Conservation (phyloP, 1,140 invertebrate genomes). For the Microplitis demolitor region DNA sequence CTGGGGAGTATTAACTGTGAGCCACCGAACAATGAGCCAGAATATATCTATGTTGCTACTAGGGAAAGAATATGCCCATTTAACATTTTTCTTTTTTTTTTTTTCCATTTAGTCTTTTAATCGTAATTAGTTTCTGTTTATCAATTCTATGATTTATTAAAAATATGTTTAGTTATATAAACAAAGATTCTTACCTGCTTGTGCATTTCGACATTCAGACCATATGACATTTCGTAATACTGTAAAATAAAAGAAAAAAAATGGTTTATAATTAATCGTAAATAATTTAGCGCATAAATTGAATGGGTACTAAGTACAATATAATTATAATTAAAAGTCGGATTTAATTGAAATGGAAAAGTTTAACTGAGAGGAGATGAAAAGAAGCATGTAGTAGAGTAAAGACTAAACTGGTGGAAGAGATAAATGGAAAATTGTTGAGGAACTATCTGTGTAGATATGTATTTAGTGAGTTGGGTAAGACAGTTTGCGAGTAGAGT, state of each 20-base stretch:
- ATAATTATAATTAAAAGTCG: not conserved
- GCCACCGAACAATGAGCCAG: slow-evolving; percentile 1
- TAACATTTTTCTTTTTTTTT: not conserved
- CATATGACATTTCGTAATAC: slow-evolving; percentile 99
- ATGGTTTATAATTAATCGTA: slow-evolving; percentile 14
- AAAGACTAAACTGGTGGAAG: too few species aligned
- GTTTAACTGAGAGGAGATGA: too few species aligned
- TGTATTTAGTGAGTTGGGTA: too few species aligned
- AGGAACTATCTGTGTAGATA: too few species aligned
- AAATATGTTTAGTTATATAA: not conserved
- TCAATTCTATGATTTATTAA: not conserved
- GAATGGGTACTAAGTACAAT: not conserved
- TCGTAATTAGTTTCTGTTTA: not conserved
- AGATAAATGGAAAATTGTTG: too few species aligned
- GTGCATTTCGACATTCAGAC: slow-evolving; percentile 98
- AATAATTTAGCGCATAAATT: not conserved
- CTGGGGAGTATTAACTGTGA: slow-evolving; percentile 37
- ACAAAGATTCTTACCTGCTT: slow-evolving; percentile 81
- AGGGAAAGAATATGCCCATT: not conserved
- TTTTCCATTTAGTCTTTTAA: not conserved
- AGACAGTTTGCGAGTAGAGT: too few species aligned
- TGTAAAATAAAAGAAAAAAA: slow-evolving; percentile 70
- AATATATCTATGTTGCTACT: not conserved
- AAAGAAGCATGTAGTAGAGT: too few species aligned
- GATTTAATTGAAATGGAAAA: too few species aligned